Evolutionary conservation across 2,113 vertebrate species (phyloP).

Genomic region (Campylomormyrus numenius): DNA sequence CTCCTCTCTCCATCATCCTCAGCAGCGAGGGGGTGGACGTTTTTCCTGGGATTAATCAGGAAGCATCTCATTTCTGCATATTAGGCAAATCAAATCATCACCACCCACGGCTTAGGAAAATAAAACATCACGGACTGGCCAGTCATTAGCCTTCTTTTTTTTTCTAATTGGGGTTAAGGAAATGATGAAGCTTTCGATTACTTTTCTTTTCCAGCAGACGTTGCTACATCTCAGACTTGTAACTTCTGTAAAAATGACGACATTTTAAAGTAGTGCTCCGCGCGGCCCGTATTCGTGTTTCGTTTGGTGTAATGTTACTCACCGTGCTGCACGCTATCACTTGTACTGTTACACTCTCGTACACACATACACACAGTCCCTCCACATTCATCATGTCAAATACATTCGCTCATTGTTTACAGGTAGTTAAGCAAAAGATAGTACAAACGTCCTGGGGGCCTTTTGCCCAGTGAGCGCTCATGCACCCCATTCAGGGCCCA

Average conservation of each 20-base stretch:
- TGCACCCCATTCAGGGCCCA: not conserved
- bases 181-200: constrained; percentile 48
- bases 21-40: constrained; percentile 33
- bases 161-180: constrained; percentile 44
- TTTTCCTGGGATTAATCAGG: constrained; percentile 59
- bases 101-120: constrained; percentile 69
- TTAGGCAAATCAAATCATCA: constrained; percentile 62
- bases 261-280: not conserved
- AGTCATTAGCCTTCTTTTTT: constrained; percentile 32
- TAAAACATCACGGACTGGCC: constrained; percentile 54
- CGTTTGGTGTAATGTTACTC: not conserved
- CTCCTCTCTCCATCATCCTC: constrained; percentile 29
- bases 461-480: not conserved
- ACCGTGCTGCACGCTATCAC: not conserved
- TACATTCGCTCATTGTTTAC: constrained; percentile 59
- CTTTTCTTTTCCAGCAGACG: constrained; percentile 15
- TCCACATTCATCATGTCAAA: constrained; percentile 34
- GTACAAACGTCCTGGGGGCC: constrained; percentile 50
- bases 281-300: not conserved
- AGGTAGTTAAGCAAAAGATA: constrained; percentile 59
- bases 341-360: not conserved
- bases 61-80: constrained; percentile 52
- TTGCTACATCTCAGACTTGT: not conserved
- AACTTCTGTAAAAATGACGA: not conserved
- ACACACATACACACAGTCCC: constrained; percentile 13